Evolutionary conservation across 1,140 invertebrate genomes (phyloP).

Genomic region (Aphaenogaster floridana): DNA sequence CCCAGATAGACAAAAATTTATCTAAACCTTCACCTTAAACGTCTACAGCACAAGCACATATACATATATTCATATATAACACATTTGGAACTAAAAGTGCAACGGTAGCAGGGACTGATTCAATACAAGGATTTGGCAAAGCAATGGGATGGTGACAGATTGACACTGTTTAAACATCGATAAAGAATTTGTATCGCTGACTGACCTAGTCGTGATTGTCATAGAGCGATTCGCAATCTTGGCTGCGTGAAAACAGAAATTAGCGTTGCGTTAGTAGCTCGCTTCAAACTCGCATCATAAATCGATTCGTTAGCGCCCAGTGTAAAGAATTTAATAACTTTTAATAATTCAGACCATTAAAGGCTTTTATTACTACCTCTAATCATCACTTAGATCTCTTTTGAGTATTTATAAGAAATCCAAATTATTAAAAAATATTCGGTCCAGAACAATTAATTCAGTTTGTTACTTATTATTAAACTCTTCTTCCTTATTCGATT

Average conservation of each 20-base stretch:
- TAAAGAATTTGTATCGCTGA: constrained; percentile 64
- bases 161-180: constrained; percentile 70
- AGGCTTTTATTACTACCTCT: not conserved
- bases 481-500: not conserved
- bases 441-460: not conserved
- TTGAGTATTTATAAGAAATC: not conserved
- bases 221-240: constrained; percentile 76
- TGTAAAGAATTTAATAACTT: not conserved
- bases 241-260: constrained; percentile 77
- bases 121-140: constrained; percentile 8
- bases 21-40: not conserved
- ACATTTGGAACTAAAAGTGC: constrained; percentile 7
- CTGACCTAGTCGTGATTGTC: constrained; percentile 79
- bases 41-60: constrained; percentile 8
- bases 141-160: constrained; percentile 24
- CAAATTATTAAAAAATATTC: constrained; percentile 14
- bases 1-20: not conserved
- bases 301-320: constrained; percentile 7
- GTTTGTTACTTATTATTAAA: constrained; percentile 16
- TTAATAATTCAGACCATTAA: constrained; percentile 17
- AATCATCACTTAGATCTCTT: not conserved
- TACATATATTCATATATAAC: not conserved
- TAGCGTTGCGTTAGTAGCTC: constrained; percentile 54
- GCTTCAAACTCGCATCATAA: not conserved
- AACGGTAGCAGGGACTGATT: not conserved